phyloP scores from a whole-genome alignment of 2,113 vertebrate genomes.

The Nettapus auritus region DNA sequence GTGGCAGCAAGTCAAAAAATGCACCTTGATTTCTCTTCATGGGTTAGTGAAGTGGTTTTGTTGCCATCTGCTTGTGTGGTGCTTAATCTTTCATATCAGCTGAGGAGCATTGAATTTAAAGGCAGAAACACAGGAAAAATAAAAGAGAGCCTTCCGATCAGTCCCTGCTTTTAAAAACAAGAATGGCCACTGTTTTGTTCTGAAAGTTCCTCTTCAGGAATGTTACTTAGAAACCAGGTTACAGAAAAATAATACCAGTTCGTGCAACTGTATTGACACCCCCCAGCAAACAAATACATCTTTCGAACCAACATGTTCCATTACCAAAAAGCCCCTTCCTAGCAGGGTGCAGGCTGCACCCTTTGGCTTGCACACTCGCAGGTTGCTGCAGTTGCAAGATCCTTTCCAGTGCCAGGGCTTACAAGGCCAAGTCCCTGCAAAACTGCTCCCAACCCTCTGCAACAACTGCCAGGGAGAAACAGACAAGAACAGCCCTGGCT shows the following conservation, averaged over 20 bases:
- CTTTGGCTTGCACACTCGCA: too few relatives aligned
- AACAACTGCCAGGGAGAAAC: neutral
- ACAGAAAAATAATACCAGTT: neutral
- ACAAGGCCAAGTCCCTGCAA: neutral
- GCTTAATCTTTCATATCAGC: neutral
- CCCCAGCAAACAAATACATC: too few relatives aligned
- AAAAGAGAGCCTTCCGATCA: slow-evolving; percentile 14
- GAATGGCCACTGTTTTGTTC: neutral
- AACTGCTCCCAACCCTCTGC: fast-evolving
- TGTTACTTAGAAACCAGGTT: slow-evolving; percentile 34
- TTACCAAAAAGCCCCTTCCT: too few relatives aligned
- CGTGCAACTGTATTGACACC: neutral
- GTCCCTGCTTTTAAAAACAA: neutral
- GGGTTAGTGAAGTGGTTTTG: neutral
- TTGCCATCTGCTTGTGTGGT: neutral
- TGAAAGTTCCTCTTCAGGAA: slow-evolving; percentile 28
- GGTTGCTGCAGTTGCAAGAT: too few relatives aligned
- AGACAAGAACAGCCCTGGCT: neutral
- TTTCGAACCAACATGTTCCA: too few relatives aligned
- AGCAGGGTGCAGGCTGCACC: too few relatives aligned
- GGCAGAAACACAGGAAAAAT: neutral
- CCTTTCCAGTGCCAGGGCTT: neutral
- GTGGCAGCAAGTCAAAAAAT: slow-evolving; percentile 22
- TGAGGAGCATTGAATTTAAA: neutral
- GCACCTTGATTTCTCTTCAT: slow-evolving; percentile 31